Evolutionary conservation across 2,113 vertebrate genomes (phyloP), one percentile per base, ranked within the genome.

Genomic region (Serinus canaria): DNA sequence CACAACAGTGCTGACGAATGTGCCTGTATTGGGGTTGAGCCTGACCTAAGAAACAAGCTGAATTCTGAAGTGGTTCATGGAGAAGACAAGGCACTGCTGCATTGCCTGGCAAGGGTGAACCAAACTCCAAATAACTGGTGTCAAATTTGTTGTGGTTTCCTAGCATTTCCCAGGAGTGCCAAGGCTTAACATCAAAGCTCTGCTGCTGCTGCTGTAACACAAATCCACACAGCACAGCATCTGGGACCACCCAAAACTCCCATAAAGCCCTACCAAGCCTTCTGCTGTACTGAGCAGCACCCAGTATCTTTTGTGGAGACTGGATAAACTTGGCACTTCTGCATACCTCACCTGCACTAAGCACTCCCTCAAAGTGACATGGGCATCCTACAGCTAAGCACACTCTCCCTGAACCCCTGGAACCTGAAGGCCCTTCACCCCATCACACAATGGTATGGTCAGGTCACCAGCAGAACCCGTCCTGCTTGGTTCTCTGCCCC

Each of bases 1-100:
- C 33, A 30, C 21, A 27, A 49, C 9, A 16, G 10, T 7, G 37
- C 37, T 39, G 64, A 50, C 21, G 15, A 85, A 64, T 15, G 2
- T 37, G 27, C n/a, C 43, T 19, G 12, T 23, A 3, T 0, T 31
- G 47, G 31, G 18, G 2, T 5, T 22, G 43, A 76, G 55, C 55
- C n/a, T 37, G 28, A 41, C n/a, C 20, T 44, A 37, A 87, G 35
- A 35, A 92, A 53, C 7, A 39, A 44, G 19, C 11, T 69, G 35
- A 81, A 52, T 30, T 46, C 58, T 64, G 24, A 53, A 79, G 58
- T 17, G 0, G 0, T 49, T 90, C 2, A 3, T 37, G 28, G 33
- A 72, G 11, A 37, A 73, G 37, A 70, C 19, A 24, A 75, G 27
- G 44, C 2, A 1, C 24, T 91, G 69, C 60, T 87, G 64, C 9